Evolutionary conservation across 2,888 invertebrate genomes (phyloP).

Genomic region (Xestia rhomboidea): DNA sequence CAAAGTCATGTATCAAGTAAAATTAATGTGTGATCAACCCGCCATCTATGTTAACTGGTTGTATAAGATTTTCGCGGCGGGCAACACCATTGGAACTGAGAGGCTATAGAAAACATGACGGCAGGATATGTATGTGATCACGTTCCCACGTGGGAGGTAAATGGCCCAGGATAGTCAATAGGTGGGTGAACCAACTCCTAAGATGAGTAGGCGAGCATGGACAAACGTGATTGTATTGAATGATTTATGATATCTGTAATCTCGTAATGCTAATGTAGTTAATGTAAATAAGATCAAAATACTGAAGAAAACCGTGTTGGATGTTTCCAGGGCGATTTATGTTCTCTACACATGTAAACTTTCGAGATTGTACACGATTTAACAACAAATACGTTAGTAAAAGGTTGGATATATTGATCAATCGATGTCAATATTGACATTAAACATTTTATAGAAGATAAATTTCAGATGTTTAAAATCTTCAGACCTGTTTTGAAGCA

Average conservation of each 20-base stretch:
- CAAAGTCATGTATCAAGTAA: conserved; percentile 57
- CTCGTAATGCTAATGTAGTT: conserved; percentile 73
- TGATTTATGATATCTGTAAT: conserved; percentile 77
- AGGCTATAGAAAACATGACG: conserved; percentile 54
- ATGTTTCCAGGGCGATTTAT: conserved; percentile 49
- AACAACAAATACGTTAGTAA: conserved; percentile 15
- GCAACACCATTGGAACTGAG: conserved; percentile 39
- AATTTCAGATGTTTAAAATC: conserved; percentile 7
- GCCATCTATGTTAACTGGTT: conserved; percentile 50
- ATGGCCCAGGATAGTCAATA: conserved; percentile 72
- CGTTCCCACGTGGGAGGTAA: conserved; percentile 74
- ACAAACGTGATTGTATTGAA: conserved; percentile 68
- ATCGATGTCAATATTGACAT: conserved; percentile 24
- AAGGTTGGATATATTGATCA: conserved; percentile 4
- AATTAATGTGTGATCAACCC: conserved; percentile 54
- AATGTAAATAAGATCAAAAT: conserved; percentile 67
- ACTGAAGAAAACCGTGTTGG: conserved; percentile 42
- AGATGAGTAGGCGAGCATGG: conserved; percentile 73
- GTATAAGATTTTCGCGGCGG: conserved; percentile 58
- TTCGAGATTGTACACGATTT: conserved; percentile 20
- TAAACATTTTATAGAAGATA: conserved; percentile 1
- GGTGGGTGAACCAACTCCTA: conserved; percentile 70
- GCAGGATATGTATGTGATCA: conserved; percentile 52
- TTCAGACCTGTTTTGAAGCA: conserved; percentile 25
- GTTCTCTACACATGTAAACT: conserved; percentile 46